Base-by-base conservation (phyloP, 2,888 invertebrate genomes). In the Strigamia maritima region DNA sequence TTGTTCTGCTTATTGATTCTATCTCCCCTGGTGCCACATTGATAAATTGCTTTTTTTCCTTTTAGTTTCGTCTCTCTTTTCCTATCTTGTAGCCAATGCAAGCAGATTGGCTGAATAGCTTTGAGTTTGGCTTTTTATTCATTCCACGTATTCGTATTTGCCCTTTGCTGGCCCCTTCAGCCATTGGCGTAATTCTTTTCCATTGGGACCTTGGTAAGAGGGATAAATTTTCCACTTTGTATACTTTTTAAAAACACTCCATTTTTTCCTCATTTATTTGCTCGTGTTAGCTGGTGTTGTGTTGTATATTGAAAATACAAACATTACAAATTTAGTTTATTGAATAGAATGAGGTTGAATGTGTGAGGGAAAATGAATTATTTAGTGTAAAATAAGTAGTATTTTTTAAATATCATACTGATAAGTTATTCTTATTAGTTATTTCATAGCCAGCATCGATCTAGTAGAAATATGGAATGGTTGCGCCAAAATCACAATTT, bases 1-100 rank as follows among this genome's bases (percentile, higher is more conserved):
- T 60, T 60, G 60, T 60, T 60, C 60, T 60, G 60, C 60, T 60
- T 60, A 60, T 60, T 60, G 60, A 60, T 60, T 60, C 60, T 60
- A 60, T 60, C 60, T 60, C 60, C 60, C 60, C 2, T 60, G 60
- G 60, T 60, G 60, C 60, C 60, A 60, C 60, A 60, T 60, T 60
- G 60, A 60, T 60, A 60, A 60, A 60, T 60, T 60, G 60, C n/a
- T 24, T 60, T 60, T 60, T 60, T 60, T 49, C 40, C 14, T 40
- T 40, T 40, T 40, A 40, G 40, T 60, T 19, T 60, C 60, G 19
- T 24, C 60, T 22, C 24, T 60, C 60, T 24, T 16, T 16, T 22
- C n/a, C 60, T 60, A 40, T 60, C 60, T 60, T 60, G 60, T 60
- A 60, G 60, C 60, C 60, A 60, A 60, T 60, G 60, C 60, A 60